phyloP scores from a whole-genome alignment of 2,888 invertebrate genomes.

The Lysandra coridon region DNA sequence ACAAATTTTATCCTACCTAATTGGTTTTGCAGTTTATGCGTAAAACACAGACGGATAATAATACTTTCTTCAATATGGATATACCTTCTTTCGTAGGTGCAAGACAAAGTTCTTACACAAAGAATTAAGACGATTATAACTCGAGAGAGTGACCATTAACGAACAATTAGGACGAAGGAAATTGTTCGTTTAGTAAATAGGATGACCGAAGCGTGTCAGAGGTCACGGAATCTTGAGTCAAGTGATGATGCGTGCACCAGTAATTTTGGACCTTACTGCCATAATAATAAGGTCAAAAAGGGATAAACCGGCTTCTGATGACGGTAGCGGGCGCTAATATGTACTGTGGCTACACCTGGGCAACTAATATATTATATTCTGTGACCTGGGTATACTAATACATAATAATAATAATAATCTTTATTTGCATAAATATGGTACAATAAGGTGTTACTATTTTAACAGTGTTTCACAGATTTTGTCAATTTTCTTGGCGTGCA shows the following conservation, averaged over 20 bases:
- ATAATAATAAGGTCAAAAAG: neutral
- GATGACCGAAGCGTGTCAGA: slow-evolving; percentile 51
- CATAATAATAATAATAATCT: no score
- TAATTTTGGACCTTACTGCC: neutral
- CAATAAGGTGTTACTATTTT: no score
- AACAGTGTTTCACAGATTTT: no score
- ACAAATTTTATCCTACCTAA: no score
- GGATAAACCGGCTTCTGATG: neutral
- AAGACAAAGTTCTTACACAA: neutral
- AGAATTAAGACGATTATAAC: slow-evolving; percentile 3
- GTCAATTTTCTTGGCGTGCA: no score
- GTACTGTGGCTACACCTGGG: neutral
- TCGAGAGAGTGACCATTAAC: slow-evolving; percentile 40
- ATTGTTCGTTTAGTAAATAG: slow-evolving; percentile 55
- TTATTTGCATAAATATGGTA: no score
- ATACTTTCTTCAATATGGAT: no score
- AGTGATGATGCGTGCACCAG: slow-evolving; percentile 41
- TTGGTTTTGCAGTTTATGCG: no score
- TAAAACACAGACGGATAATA: no score
- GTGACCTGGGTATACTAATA: neutral
- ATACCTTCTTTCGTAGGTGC: neutral
- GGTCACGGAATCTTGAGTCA: slow-evolving; percentile 48
- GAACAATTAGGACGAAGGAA: slow-evolving; percentile 52
- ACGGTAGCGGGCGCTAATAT: neutral
- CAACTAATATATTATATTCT: no score